Evolutionary conservation across 2,888 invertebrate genomes (phyloP).

Genomic region (Galerucella pusilla): DNA sequence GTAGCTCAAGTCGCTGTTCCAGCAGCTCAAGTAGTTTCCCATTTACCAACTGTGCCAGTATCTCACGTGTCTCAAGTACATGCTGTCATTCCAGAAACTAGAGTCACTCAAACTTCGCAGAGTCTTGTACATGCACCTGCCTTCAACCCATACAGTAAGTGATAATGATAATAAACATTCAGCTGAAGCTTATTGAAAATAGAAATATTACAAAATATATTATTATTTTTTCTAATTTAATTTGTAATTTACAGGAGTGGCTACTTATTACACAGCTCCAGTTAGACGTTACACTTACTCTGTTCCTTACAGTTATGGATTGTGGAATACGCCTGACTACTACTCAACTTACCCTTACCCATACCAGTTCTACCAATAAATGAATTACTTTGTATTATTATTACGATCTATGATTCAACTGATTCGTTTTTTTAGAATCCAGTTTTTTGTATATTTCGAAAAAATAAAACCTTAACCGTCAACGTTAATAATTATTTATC

Average conservation of each 20-base stretch:
- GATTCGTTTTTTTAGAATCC: conserved; percentile 6
- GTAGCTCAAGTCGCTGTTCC: background rate
- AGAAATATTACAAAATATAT: background rate
- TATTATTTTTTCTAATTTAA: background rate
- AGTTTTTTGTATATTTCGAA: background rate
- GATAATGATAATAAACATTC: background rate
- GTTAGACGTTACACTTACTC: conserved; percentile 27
- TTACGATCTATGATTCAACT: background rate
- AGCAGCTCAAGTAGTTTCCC: conserved; percentile 45
- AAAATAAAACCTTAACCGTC: no score
- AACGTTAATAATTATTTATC: no score
- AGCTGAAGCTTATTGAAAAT: background rate
- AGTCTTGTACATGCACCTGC: conserved; percentile 33
- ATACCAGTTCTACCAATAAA: background rate
- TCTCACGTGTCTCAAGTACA: conserved; percentile 2
- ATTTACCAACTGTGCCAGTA: conserved; percentile 43
- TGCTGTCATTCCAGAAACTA: conserved; percentile 33
- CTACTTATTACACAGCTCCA: conserved; percentile 29
- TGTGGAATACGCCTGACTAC: conserved; percentile 19
- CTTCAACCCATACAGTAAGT: conserved; percentile 34
- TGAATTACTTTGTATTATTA: background rate
- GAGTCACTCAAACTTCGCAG: conserved; percentile 32
- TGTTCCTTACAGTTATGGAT: conserved; percentile 32
- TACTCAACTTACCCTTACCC: conserved; percentile 24
- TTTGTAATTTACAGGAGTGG: conserved; percentile 36